Base-by-base conservation (phyloP, 2,888 invertebrate species). In the Cetonia aurata region DNA sequence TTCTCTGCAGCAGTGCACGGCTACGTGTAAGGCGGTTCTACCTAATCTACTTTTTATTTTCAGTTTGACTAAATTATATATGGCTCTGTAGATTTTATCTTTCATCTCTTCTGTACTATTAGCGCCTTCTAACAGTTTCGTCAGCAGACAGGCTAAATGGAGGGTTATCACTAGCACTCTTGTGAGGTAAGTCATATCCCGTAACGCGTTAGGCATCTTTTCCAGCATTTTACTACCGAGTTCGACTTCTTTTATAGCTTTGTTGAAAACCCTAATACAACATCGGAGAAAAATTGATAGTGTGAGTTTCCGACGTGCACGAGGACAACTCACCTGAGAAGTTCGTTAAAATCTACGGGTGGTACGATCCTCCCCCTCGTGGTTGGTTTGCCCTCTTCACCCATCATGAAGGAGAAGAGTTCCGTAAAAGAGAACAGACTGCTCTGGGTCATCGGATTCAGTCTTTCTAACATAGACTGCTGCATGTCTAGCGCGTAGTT, bases 401-500 rank as follows among this genome's bases (percentile, higher is more conserved):
- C 93, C 83, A 96, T 91, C 95, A 98, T 96, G 84, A 96, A 97
- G 71, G 93, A 93, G 85, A 96, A 96, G 41, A 98, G 89, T 85
- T 99, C 98, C 1, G 96, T 95, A 85, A 98, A 98, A 77, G 96
- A 96, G 82, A 96, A 92, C 73, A 98, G 89, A 74, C 95, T 95
- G 82, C 96, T 96, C 84, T 97, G 96, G 10, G 98, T 98, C 91
- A 97, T 94, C 31, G 96, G 95, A 83, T 95, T 96, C 62, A 98
- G 89, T 17, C 98, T 95, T 77, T 96, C 96, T 76, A 98, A 87
- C 86, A 96, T 95, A 74, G 92, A 91, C 83, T 96, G 96, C 85
- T 98, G 98, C 95, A 97, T 96, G 83, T 96, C 96, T 44, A 98
- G 88, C 33, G 98, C 98, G 86, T 98, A 97, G 85, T 96, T 95